Evolutionary conservation across 2,888 invertebrate species (phyloP), one percentile per base, ranked within the genome.

Genomic region (Melipona bicolor): DNA sequence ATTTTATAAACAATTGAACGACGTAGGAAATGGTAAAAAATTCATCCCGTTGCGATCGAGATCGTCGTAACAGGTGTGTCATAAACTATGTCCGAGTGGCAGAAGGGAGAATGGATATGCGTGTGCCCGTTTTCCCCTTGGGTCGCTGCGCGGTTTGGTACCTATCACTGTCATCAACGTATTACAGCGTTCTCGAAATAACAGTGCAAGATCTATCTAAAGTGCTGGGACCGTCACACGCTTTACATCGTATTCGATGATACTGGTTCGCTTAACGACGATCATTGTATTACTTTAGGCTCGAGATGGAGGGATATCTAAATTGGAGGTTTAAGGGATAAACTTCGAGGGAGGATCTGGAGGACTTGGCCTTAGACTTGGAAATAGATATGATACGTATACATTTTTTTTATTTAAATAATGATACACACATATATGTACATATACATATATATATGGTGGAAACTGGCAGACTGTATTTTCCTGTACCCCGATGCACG

Each of bases 171-270:
- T 75, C 76, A 83, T 83, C 83, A 83, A 13, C 27, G 21, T 56
- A 72, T 83, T 79, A 71, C 68, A 72, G 68, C 76, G 76, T 76
- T 75, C 76, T 59, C 21, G 76, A 68, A 83, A 79, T 83, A 79
- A 79, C 71, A 79, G 83, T 50, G 54, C 49, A 62, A 17, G 67
- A n/a, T 50, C 27, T 50, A 67, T 73, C 78, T 78, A 59, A 49
- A 67, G 67, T 59, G 56, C 50, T 61, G n/a, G 56, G 73, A 73
- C 59, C 72, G 56, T 78, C 73, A 49, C 69, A 69, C 56, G 54
- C 17, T 59, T 68, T 68, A 49, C 75, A n/a, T 67, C 43, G 21
- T 43, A 56, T 24, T 19, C 27, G 69, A 69, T 36, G 64, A 64
- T 52, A 50, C 73, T 24, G 17, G n/a, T 64, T 50, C 32, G 32